Conservation (phyloP, 2,888 invertebrate species). For the Cheilosia impressa region DNA sequence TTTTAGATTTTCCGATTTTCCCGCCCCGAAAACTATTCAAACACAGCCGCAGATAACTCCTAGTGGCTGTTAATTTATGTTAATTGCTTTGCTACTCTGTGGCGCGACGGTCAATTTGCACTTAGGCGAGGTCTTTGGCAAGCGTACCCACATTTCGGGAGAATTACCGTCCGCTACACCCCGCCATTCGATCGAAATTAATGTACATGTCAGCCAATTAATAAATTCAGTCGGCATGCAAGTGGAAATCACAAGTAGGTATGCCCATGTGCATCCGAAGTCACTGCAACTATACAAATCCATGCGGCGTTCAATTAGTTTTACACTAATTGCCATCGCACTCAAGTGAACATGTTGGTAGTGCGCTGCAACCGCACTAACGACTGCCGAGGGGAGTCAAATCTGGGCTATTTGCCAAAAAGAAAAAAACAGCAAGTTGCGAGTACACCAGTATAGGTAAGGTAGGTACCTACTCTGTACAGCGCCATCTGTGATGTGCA, state of each 20-base stretch:
- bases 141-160: slow-evolving; percentile 22
- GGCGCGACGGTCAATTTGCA: slow-evolving; percentile 68
- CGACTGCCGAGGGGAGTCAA: slow-evolving; percentile 50
- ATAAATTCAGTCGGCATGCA: slow-evolving; percentile 83
- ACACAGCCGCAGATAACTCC: slow-evolving; percentile 33
- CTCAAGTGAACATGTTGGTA: background rate
- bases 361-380: slow-evolving; percentile 33
- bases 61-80: slow-evolving; percentile 73
- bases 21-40: slow-evolving; percentile 16
- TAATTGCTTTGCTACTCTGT: slow-evolving; percentile 69
- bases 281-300: slow-evolving; percentile 47
- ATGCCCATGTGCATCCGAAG: slow-evolving; percentile 23
- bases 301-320: slow-evolving; percentile 70
- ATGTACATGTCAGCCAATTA: slow-evolving; percentile 84
- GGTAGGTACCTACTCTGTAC: slow-evolving; percentile 10
- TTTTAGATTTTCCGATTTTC: background rate
- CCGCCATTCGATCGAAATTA: slow-evolving; percentile 81
- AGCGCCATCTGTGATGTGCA: slow-evolving; percentile 69
- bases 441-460: too few relatives aligned
- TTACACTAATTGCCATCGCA: slow-evolving; percentile 64
- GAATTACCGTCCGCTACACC: background rate
- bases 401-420: slow-evolving; percentile 72
- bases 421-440: background rate
- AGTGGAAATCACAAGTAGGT: slow-evolving; percentile 73
- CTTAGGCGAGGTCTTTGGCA: slow-evolving; percentile 49